Conservation (phyloP, 1,140 invertebrate genomes). For the Hormaphis cornu region DNA sequence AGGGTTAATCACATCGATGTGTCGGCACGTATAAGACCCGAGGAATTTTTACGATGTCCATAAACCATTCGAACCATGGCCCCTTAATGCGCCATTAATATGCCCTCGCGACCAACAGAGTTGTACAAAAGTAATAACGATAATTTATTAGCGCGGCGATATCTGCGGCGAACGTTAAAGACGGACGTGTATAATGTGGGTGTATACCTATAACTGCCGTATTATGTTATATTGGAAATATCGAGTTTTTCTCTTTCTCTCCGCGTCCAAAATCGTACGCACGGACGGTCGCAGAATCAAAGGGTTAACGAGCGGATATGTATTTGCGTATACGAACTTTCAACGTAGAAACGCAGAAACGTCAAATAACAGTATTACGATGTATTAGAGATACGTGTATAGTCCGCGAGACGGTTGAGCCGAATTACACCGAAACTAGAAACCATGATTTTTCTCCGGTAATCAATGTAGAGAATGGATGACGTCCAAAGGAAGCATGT, state of each 20-base stretch:
- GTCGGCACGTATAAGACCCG: constrained; percentile 20
- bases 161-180: background rate
- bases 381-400: too few relatives aligned
- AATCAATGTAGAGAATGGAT: too few relatives aligned
- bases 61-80: constrained; percentile 7
- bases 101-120: too few relatives aligned
- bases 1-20: constrained; percentile 31
- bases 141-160: constrained; percentile 11
- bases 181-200: background rate
- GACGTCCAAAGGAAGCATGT: too few relatives aligned
- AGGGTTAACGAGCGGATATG: too few relatives aligned
- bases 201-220: too few relatives aligned
- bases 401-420: too few relatives aligned
- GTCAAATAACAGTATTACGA: too few relatives aligned
- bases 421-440: too few relatives aligned
- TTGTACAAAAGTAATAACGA: background rate
- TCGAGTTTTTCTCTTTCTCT: background rate
- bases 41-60: constrained; percentile 30
- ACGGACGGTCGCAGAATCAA: background rate
- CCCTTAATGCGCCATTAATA: constrained; percentile 24
- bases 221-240: background rate
- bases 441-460: too few relatives aligned
- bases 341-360: too few relatives aligned
- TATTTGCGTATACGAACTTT: too few relatives aligned
- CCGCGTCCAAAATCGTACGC: background rate